Evolutionary conservation across 2,888 invertebrate species (phyloP).

Genomic region (Parochlus steinenii): DNA sequence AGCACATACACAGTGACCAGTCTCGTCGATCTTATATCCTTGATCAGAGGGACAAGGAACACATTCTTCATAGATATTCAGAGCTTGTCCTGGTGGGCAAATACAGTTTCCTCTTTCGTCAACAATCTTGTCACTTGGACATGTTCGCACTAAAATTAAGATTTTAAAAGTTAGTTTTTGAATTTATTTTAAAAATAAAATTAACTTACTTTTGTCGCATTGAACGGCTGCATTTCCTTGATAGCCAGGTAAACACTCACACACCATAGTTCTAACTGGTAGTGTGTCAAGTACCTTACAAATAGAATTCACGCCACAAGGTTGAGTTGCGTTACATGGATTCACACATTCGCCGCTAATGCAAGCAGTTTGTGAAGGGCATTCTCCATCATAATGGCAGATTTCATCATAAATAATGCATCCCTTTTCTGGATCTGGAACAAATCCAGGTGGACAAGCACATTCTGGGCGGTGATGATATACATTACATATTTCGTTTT

Average conservation of each 20-base stretch:
- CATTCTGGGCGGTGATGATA: conserved; percentile 64
- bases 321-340: conserved; percentile 60
- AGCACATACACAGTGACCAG: conserved; percentile 70
- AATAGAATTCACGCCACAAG: conserved; percentile 65
- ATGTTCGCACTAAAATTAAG: background rate
- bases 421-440: conserved; percentile 42
- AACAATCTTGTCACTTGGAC: conserved; percentile 2
- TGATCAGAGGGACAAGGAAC: conserved; percentile 51
- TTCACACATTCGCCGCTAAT: conserved; percentile 66
- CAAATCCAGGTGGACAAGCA: conserved; percentile 60
- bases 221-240: conserved; percentile 73
- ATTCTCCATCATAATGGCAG: conserved; percentile 65
- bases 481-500: conserved; percentile 56
- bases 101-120: conserved; percentile 47
- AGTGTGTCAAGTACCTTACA: conserved; percentile 66
- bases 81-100: conserved; percentile 60
- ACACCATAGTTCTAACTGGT: conserved; percentile 76
- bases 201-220: conserved; percentile 56
- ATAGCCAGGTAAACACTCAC: conserved; percentile 71
- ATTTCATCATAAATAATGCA: conserved; percentile 44
- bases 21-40: conserved; percentile 57
- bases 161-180: background rate
- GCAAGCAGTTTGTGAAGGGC: conserved; percentile 69
- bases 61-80: conserved; percentile 62
- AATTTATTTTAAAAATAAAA: conserved; percentile 24